Percentiles rank a stretch among this genome's conserved stretches.
phyloP scores from a whole-genome alignment of 2,888 invertebrate genomes.

The Autographa gamma region DNA sequence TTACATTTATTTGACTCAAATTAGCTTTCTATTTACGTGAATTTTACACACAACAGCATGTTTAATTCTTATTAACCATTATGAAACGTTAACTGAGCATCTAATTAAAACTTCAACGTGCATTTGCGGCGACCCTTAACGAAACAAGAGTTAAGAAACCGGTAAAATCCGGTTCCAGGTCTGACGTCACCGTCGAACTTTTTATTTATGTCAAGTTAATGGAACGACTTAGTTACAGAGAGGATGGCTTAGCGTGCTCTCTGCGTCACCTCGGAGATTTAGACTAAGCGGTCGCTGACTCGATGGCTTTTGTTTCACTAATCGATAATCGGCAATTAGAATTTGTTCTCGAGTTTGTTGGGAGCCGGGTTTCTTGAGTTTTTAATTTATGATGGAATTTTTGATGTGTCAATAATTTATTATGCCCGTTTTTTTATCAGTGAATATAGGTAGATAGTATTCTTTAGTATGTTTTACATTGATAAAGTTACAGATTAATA shows the following conservation, averaged over 20 bases:
- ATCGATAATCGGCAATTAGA: constrained; percentile 39
- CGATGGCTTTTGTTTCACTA: constrained; percentile 11
- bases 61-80: background rate
- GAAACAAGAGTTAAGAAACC: constrained; percentile 13
- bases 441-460: no score
- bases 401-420: no score
- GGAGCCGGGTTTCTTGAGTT: constrained; percentile 12
- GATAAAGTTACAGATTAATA: no score
- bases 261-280: constrained; percentile 45
- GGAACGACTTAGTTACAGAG: constrained; percentile 28
- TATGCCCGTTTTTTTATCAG: no score
- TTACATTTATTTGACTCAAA: no score
- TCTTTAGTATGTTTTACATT: no score
- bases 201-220: constrained; percentile 47
- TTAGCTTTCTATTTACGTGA: no score
- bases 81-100: background rate
- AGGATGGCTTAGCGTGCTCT: constrained; percentile 52
- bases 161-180: constrained; percentile 30
- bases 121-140: background rate
- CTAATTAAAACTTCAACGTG: background rate
- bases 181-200: constrained; percentile 42
- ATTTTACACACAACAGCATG: background rate
- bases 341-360: constrained; percentile 11
- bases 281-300: constrained; percentile 34
- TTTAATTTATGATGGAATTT: background rate